Evolutionary conservation across 2,113 vertebrate genomes (phyloP).

Genomic region (Macquaria australasica): DNA sequence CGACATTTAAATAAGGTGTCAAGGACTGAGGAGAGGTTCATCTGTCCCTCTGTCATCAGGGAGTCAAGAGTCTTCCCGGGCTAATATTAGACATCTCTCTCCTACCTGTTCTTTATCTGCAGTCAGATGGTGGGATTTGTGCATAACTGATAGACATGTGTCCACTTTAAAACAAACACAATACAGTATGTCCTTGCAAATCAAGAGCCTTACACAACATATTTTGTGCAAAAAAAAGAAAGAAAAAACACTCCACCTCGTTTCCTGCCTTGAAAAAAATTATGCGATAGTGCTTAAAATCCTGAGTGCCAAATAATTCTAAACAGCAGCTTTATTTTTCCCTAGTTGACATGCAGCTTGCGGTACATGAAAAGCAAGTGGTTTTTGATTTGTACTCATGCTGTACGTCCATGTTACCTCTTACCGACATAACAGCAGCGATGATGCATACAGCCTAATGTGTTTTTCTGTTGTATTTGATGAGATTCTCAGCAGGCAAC

Average conservation of each 20-base stretch:
- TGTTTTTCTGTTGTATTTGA: constrained; percentile 68
- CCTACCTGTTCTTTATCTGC: constrained; percentile 11
- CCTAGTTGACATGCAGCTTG: constrained; percentile 5
- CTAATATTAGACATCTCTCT: constrained; percentile 59
- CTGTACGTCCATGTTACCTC: constrained; percentile 28
- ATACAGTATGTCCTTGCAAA: not conserved
- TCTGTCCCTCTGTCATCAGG: constrained; percentile 67
- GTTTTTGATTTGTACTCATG: constrained; percentile 55
- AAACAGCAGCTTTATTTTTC: constrained; percentile 1
- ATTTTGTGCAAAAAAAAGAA: not conserved
- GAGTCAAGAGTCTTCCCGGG: constrained; percentile 23
- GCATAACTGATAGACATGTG: constrained; percentile 1
- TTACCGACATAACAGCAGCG: constrained; percentile 27
- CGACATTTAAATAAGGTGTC: constrained; percentile 74
- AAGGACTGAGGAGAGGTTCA: constrained; percentile 66
- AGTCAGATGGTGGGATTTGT: constrained; percentile 6
- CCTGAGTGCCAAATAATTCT: constrained; percentile 1
- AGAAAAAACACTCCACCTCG: not conserved
- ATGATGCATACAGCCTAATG: constrained; percentile 63
- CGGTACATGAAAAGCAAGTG: constrained; percentile 16
- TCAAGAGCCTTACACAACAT: not conserved
- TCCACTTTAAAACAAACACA: constrained; percentile 23
- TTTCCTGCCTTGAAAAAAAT: not conserved
- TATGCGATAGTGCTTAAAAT: no score
- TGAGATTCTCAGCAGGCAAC: constrained; percentile 72